Evolutionary conservation across 1,140 invertebrate species (phyloP).

Genomic region (Dinothrombium tinctorium): DNA sequence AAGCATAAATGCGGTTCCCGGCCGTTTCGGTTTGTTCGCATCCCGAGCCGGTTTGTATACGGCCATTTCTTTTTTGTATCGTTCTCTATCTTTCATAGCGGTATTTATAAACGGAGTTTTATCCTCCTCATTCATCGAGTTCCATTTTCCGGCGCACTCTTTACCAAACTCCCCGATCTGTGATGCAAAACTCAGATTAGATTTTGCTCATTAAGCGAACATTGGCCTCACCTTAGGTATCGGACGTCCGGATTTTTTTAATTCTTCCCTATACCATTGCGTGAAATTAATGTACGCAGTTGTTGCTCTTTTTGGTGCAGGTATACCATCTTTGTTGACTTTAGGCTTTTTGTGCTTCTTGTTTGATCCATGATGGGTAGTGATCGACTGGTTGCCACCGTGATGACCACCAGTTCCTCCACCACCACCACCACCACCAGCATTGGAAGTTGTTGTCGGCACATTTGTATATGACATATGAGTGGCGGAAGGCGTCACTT

Average conservation of each 20-base stretch:
- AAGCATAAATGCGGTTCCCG: slow-evolving; percentile 19
- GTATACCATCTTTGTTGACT: slow-evolving; percentile 18
- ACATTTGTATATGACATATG: neutral
- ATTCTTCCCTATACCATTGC: slow-evolving; percentile 18
- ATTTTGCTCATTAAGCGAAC: neutral
- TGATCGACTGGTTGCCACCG: neutral
- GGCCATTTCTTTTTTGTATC: slow-evolving; percentile 18
- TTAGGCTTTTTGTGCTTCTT: slow-evolving; percentile 16
- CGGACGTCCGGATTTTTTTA: slow-evolving; percentile 17
- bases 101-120: slow-evolving; percentile 17
- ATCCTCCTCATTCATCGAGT: slow-evolving; percentile 17
- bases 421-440: neutral
- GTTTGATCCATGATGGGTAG: neutral
- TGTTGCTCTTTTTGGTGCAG: slow-evolving; percentile 18
- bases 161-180: slow-evolving; percentile 19
- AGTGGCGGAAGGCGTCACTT: neutral
- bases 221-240: slow-evolving; percentile 15
- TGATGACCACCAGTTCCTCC: neutral
- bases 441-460: neutral
- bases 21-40: slow-evolving; percentile 18
- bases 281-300: slow-evolving; percentile 19
- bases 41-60: slow-evolving; percentile 17
- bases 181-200: neutral
- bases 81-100: slow-evolving; percentile 15
- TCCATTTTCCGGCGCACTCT: slow-evolving; percentile 19